Percentiles rank a stretch among this genome's conserved stretches.
These are phyloP conservation scores for Drosophila virilis DNA, from an alignment of 1,140 invertebrate species.

Conservation along the genomic window DNA sequence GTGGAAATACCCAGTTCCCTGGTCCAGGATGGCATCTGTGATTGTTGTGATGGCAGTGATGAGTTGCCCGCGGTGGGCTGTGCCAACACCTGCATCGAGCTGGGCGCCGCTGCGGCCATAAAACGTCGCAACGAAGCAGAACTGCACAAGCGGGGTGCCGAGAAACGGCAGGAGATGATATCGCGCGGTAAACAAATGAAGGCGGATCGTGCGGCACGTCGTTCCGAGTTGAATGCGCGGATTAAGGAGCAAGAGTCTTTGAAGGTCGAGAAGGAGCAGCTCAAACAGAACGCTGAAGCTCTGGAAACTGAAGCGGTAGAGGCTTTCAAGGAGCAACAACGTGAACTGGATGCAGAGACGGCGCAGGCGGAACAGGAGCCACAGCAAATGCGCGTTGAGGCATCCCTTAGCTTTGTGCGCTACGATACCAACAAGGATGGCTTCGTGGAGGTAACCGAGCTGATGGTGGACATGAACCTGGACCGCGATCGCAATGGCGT, in stretches of 20 bases:
- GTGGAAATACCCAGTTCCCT: slow-evolving; percentile 93
- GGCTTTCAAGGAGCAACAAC: slow-evolving; percentile 89
- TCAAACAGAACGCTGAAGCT: slow-evolving; percentile 90
- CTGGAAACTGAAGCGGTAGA: slow-evolving; percentile 91
- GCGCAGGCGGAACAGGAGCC: slow-evolving; percentile 86
- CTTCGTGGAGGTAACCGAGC: slow-evolving; percentile 90
- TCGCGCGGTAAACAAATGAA: slow-evolving; percentile 90
- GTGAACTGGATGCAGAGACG: slow-evolving; percentile 86
- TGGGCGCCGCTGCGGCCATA: slow-evolving; percentile 91
- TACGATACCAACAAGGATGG: slow-evolving; percentile 92
- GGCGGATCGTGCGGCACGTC: slow-evolving; percentile 89
- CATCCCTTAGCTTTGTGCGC: slow-evolving; percentile 88
- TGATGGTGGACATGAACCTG: slow-evolving; percentile 91
- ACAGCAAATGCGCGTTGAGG: slow-evolving; percentile 86
- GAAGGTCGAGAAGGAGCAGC: slow-evolving; percentile 89
- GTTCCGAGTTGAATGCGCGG: slow-evolving; percentile 89
- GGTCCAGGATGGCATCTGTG: slow-evolving; percentile 99
- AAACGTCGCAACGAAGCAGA: slow-evolving; percentile 90
- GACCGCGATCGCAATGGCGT: slow-evolving; percentile 95
- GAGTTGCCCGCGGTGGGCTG: slow-evolving; percentile 91
- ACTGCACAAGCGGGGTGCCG: slow-evolving; percentile 91
- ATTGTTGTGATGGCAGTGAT: slow-evolving; percentile 99
- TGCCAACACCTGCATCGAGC: slow-evolving; percentile 91
- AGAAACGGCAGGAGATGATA: slow-evolving; percentile 90
- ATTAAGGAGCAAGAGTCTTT: slow-evolving; percentile 89